Conservation (phyloP, 2,888 invertebrate species). For the Entomobrya multifasciata region DNA sequence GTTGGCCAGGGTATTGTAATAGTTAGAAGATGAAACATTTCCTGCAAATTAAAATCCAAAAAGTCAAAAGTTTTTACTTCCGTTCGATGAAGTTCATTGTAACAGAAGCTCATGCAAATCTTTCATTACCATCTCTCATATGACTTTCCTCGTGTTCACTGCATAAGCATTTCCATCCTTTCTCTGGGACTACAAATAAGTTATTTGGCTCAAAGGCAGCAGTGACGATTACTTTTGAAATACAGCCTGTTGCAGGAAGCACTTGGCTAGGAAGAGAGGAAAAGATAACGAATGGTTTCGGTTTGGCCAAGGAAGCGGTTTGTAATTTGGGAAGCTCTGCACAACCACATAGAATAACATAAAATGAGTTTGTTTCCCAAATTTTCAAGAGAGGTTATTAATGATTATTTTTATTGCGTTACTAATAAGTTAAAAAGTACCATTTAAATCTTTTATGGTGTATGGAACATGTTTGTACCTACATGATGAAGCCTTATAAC, state of each 20-base stretch:
- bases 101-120: background rate
- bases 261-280: slow-evolving; percentile 47
- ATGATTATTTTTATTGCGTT: background rate
- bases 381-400: too few relatives aligned
- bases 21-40: too few relatives aligned
- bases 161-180: slow-evolving; percentile 70
- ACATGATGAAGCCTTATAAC: slow-evolving; percentile 45
- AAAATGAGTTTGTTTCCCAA: background rate
- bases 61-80: too few relatives aligned
- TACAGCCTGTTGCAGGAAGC: slow-evolving; percentile 56
- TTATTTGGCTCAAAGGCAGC: slow-evolving; percentile 46
- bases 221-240: slow-evolving; percentile 51
- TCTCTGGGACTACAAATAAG: slow-evolving; percentile 67
- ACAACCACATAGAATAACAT: background rate
- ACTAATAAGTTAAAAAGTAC: slow-evolving; percentile 9
- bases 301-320: background rate
- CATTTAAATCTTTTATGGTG: slow-evolving; percentile 15
- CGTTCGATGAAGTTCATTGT: too few relatives aligned
- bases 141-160: background rate
- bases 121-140: background rate
- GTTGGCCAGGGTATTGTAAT: background rate
- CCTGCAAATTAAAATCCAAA: too few relatives aligned
- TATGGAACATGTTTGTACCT: slow-evolving; percentile 45
- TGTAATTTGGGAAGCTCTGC: slow-evolving; percentile 62
- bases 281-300: slow-evolving; percentile 1